These are phyloP conservation scores for Aphelinus certus DNA, from an alignment of 1,140 invertebrate species.

Conservation along the genomic window DNA sequence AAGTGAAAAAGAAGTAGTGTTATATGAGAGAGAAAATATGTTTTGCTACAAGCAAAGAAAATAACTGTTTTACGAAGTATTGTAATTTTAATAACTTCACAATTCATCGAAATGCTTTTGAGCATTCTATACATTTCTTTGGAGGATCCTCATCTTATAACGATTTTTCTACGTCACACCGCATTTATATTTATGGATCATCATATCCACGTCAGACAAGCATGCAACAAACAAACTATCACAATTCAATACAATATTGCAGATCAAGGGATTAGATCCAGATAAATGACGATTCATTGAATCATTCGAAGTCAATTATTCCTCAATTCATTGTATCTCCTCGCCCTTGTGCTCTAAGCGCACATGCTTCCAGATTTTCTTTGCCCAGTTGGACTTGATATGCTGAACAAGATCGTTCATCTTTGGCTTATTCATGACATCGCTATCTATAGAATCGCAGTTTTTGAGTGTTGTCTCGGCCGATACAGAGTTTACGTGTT, in stretches of 20 bases:
- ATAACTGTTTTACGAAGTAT: not conserved
- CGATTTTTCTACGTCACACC: too few relatives aligned
- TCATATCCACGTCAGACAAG: too few relatives aligned
- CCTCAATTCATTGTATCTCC: slow-evolving; percentile 14
- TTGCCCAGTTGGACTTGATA: slow-evolving; percentile 49
- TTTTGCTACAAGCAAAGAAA: slow-evolving; percentile 31
- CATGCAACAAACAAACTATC: too few relatives aligned
- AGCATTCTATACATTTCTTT: too few relatives aligned
- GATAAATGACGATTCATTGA: too few relatives aligned
- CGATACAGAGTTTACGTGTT: slow-evolving; percentile 5
- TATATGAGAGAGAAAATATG: slow-evolving; percentile 6
- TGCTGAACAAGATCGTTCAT: slow-evolving; percentile 69
- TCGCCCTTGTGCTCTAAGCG: slow-evolving; percentile 51
- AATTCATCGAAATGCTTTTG: not conserved
- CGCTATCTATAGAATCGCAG: slow-evolving; percentile 44
- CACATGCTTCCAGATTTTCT: slow-evolving; percentile 37
- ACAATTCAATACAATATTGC: too few relatives aligned
- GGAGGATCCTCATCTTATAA: too few relatives aligned
- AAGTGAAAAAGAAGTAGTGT: slow-evolving; percentile 16
- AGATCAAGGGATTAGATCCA: too few relatives aligned
- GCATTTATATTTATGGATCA: too few relatives aligned
- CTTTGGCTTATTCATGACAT: slow-evolving; percentile 65
- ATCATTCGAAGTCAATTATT: too few relatives aligned
- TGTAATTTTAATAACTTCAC: slow-evolving; percentile 12
- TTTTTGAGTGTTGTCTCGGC: not conserved